Conservation (phyloP, 2,113 vertebrate genomes). For the Ciconia maguari region DNA sequence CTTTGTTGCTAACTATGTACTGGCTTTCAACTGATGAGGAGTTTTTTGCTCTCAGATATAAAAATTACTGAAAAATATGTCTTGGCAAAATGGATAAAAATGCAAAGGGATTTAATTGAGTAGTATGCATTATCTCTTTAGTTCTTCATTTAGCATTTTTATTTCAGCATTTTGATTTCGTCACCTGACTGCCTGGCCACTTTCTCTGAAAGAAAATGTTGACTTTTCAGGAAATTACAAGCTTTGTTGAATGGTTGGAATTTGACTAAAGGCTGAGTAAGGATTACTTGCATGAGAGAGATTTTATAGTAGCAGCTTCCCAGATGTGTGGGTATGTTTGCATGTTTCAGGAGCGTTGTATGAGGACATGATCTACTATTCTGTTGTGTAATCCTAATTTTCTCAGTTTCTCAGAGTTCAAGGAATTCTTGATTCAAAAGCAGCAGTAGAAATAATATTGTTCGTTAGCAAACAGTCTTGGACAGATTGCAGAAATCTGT, state of each 20-base stretch:
- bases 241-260: neutral
- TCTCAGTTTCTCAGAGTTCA: neutral
- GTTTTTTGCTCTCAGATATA: neutral
- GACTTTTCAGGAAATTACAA: constrained; percentile 11
- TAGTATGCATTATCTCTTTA: neutral
- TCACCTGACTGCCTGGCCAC: neutral
- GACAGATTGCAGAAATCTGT: constrained; percentile 12
- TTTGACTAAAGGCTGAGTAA: constrained; percentile 24
- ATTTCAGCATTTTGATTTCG: neutral
- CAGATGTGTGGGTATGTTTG: neutral
- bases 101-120: neutral
- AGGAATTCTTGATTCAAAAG: neutral
- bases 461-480: neutral
- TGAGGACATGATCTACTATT: neutral
- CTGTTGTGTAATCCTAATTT: neutral
- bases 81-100: neutral
- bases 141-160: neutral
- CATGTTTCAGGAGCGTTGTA: neutral
- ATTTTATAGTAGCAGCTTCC: neutral
- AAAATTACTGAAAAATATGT: neutral
- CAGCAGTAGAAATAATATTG: neutral
- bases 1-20: neutral
- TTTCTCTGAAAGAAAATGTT: neutral
- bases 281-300: neutral
- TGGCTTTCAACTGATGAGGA: neutral